Evolutionary conservation across 2,113 vertebrate genomes (phyloP).

Genomic region (Penelope pileata): DNA sequence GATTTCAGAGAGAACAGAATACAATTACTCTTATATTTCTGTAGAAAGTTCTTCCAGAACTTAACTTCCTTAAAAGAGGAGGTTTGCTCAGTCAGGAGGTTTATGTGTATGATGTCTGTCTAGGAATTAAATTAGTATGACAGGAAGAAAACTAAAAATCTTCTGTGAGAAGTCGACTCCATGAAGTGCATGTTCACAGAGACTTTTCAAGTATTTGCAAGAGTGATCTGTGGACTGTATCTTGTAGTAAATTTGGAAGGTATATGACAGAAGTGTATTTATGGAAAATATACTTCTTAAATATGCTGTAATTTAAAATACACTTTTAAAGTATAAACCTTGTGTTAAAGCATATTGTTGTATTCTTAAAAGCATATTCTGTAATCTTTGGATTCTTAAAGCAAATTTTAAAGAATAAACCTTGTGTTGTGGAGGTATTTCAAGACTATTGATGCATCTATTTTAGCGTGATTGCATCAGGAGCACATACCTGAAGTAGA

Average conservation of each 20-base stretch:
- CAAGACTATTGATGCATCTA: rapidly evolving
- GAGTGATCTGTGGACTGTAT: not conserved
- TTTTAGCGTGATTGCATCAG: not conserved
- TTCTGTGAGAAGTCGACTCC: not conserved
- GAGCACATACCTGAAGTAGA: not conserved
- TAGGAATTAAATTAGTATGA: not conserved
- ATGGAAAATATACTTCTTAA: not conserved
- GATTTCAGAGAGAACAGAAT: not conserved
- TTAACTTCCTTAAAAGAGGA: not conserved
- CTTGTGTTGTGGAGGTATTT: not conserved
- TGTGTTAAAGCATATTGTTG: not conserved
- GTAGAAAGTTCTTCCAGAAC: not conserved
- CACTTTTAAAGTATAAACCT: not conserved
- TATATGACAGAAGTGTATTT: not conserved
- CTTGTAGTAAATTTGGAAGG: not conserved
- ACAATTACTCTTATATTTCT: not conserved
- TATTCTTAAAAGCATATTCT: not conserved
- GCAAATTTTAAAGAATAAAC: not conserved
- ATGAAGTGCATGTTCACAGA: not conserved
- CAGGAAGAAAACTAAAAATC: not conserved
- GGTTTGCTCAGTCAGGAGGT: not conserved
- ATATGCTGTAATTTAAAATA: not conserved
- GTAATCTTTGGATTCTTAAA: not conserved
- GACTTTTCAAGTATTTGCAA: not conserved
- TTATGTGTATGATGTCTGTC: not conserved